A percentile compares a stretch with the other conserved stretches of the same genome.
Evolutionary conservation across 2,888 invertebrate species (phyloP).

Genomic region (Cheilosia urbana): DNA sequence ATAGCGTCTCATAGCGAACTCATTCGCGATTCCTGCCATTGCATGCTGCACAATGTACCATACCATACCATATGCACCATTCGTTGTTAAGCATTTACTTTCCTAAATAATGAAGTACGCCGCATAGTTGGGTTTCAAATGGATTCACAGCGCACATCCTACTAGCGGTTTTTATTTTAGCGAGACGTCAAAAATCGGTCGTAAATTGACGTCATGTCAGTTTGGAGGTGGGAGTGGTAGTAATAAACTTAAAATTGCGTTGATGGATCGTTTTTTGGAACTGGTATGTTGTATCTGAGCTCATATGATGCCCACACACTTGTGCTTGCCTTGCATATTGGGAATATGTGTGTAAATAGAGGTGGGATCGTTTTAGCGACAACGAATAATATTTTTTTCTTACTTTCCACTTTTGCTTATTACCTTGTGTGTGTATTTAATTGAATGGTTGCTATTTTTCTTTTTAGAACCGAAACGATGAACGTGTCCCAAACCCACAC

Average conservation of each 20-base stretch:
- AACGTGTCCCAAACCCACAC: conserved; percentile 83
- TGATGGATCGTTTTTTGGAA: conserved; percentile 10
- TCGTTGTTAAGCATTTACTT: background rate
- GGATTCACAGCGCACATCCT: conserved; percentile 19
- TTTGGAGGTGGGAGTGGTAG: conserved; percentile 18
- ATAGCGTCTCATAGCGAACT: background rate
- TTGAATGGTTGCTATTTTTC: conserved; percentile 7
- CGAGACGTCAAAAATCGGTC: conserved; percentile 12
- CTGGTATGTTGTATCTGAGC: background rate
- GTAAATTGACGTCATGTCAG: conserved; percentile 23
- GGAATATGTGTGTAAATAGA: background rate
- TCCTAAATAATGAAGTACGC: background rate
- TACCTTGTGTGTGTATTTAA: background rate
- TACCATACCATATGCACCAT: too few species aligned
- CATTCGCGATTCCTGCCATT: background rate
- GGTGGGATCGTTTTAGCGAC: background rate
- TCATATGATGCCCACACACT: conserved; percentile 5
- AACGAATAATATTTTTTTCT: background rate
- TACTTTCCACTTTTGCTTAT: background rate
- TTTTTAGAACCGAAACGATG: conserved; percentile 84
- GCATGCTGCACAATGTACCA: background rate
- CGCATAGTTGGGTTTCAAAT: conserved; percentile 1
- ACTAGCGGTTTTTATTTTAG: background rate
- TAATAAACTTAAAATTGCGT: conserved; percentile 8
- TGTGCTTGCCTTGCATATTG: conserved; percentile 3